phyloP scores from a whole-genome alignment of 2,888 invertebrate species.

The Podabrus alpinus region DNA sequence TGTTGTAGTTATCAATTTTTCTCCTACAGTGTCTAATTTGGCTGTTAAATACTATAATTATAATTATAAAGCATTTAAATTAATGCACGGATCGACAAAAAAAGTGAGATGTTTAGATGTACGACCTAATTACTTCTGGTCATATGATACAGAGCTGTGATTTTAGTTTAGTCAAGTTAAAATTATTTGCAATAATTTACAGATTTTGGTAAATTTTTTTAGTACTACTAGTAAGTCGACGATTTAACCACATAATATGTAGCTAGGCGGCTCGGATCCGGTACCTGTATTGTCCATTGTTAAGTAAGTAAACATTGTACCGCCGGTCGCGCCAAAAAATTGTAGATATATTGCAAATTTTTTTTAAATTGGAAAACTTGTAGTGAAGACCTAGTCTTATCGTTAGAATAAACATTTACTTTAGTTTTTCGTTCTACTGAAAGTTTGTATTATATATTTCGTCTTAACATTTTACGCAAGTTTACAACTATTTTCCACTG shows the following conservation, averaged over 20 bases:
- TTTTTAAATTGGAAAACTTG: slow-evolving; percentile 11
- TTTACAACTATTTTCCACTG: slow-evolving; percentile 50
- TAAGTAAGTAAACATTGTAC: not conserved
- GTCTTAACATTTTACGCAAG: slow-evolving; percentile 5
- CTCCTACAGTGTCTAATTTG: slow-evolving; percentile 49
- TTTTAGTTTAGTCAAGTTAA: slow-evolving; percentile 45
- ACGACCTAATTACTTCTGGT: slow-evolving; percentile 48
- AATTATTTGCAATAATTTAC: slow-evolving; percentile 21
- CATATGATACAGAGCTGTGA: slow-evolving; percentile 54
- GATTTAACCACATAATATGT: not conserved
- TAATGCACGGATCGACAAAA: slow-evolving; percentile 57
- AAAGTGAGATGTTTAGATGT: slow-evolving; percentile 58
- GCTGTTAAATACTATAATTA: slow-evolving; percentile 49
- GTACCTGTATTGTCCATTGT: not conserved
- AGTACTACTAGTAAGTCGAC: not conserved
- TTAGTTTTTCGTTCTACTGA: slow-evolving; percentile 10
- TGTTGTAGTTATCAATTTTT: slow-evolving; percentile 22
- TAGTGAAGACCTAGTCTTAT: slow-evolving; percentile 17
- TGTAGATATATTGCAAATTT: slow-evolving; percentile 15
- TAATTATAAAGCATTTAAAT: slow-evolving; percentile 54
- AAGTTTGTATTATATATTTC: not conserved
- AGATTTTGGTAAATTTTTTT: not conserved
- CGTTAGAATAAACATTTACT: slow-evolving; percentile 12
- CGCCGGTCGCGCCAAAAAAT: not conserved
- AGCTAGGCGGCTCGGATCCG: not conserved